Percentiles rank a stretch among this genome's conserved stretches.
Conservation (phyloP, 2,113 vertebrate species). For the Puffinus mauretanicus region DNA sequence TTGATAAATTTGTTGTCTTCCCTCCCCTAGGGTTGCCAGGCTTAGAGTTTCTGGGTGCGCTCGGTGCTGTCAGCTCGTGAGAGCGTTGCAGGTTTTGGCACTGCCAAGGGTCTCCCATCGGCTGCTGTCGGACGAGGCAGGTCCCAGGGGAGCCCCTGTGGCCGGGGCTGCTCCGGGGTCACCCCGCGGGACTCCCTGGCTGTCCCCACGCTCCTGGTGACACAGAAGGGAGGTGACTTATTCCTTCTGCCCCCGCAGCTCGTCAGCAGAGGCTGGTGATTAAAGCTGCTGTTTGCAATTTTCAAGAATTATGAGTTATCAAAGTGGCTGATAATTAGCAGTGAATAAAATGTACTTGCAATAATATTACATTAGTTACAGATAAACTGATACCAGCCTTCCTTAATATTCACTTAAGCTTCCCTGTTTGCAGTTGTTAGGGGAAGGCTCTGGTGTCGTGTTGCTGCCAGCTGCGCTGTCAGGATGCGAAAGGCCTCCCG, state of each 20-base stretch:
- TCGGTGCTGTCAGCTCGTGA: background rate
- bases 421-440: background rate
- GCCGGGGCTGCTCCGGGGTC: background rate
- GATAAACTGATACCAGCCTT: slow-evolving; percentile 20
- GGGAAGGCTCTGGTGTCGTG: background rate
- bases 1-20: background rate
- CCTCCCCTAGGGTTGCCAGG: background rate
- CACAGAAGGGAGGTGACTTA: background rate
- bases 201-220: background rate
- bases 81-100: background rate
- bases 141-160: fast-evolving
- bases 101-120: fast-evolving
- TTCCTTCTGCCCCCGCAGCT: background rate
- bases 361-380: background rate
- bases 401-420: background rate
- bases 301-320: background rate
- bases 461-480: background rate
- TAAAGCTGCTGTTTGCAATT: slow-evolving; percentile 3
- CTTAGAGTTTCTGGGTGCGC: background rate
- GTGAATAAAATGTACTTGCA: slow-evolving; percentile 26
- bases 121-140: background rate
- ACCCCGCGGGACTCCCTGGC: fast-evolving
- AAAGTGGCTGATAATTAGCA: slow-evolving; percentile 23
- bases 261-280: background rate
- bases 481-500: background rate